Evolutionary conservation across 2,888 invertebrate species (phyloP).

Genomic region (Mesorhabditis belari): DNA sequence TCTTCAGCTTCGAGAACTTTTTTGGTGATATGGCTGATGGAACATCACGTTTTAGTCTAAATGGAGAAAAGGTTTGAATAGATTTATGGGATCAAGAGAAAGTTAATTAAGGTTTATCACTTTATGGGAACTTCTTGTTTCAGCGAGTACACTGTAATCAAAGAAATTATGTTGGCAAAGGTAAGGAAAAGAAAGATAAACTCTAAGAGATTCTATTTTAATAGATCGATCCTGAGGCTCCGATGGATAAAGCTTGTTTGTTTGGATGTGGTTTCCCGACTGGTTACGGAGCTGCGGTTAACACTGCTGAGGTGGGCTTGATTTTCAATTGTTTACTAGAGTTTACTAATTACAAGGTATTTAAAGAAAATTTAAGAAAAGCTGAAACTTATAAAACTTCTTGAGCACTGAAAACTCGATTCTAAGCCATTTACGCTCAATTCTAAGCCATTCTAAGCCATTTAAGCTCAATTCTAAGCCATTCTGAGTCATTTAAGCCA

Average conservation of each 20-base stretch:
- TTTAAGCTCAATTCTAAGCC: background rate
- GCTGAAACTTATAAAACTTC: background rate
- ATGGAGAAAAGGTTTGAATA: constrained; percentile 45
- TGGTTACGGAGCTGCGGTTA: constrained; percentile 84
- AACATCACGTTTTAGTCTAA: constrained; percentile 70
- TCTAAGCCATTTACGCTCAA: background rate
- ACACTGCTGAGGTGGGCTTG: constrained; percentile 68
- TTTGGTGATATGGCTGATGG: constrained; percentile 85
- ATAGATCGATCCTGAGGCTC: constrained; percentile 69
- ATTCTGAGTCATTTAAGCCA: background rate
- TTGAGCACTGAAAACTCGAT: background rate
- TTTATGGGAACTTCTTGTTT: constrained; percentile 86
- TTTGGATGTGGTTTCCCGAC: constrained; percentile 85
- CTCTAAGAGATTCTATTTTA: background rate
- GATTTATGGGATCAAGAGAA: background rate
- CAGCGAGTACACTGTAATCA: constrained; percentile 84
- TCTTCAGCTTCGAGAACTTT: constrained; percentile 58
- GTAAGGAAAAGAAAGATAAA: constrained; percentile 56
- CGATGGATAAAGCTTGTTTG: constrained; percentile 76
- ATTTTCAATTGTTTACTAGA: no score
- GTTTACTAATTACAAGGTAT: no score
- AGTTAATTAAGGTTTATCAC: constrained; percentile 63
- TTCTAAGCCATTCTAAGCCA: no score
- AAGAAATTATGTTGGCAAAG: constrained; percentile 85
- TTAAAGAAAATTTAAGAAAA: no score